A percentile compares a stretch with the other conserved stretches of the same genome.
These are phyloP conservation scores for Forbesichthys papilliferus DNA, from an alignment of 2,113 vertebrate genomes.

Conservation along the genomic window DNA sequence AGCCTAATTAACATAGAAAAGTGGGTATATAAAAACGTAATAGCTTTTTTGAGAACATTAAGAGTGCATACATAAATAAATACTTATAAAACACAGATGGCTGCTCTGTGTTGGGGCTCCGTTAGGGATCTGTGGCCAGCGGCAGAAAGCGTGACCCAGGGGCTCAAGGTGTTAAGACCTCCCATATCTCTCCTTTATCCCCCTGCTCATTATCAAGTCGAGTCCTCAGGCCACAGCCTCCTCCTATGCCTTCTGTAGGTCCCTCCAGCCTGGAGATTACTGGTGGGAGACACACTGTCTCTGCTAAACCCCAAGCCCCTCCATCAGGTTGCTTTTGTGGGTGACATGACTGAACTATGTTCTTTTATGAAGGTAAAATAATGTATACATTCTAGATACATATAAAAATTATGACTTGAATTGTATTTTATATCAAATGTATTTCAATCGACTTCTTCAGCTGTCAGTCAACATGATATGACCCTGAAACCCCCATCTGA, in stretches of 20 bases:
- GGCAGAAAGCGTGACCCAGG: constrained; percentile 61
- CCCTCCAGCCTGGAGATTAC: constrained; percentile 54
- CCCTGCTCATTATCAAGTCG: constrained; percentile 72
- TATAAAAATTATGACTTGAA: no score
- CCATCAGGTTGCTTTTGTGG: constrained; percentile 28
- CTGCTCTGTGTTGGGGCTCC: constrained; percentile 25
- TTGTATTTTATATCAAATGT: no score
- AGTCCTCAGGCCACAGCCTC: constrained; percentile 49
- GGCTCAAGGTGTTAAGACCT: constrained; percentile 73
- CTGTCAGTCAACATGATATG: no score
- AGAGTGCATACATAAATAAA: not conserved
- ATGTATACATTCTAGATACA: not conserved
- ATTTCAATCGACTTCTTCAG: no score
- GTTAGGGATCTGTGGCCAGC: constrained; percentile 58
- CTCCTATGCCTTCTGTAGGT: constrained; percentile 31
- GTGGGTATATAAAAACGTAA: no score
- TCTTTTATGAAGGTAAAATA: not conserved
- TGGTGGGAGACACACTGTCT: constrained; percentile 53
- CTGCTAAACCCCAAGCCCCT: constrained; percentile 24
- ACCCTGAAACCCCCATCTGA: no score
- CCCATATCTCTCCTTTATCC: constrained; percentile 76
- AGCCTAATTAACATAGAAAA: not conserved
- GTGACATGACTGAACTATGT: constrained; percentile 14
- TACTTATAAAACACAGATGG: no score
- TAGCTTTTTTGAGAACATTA: not conserved